Base-by-base conservation (phyloP, 2,797 vertebrate genomes). In the Chelon labrosus region DNA sequence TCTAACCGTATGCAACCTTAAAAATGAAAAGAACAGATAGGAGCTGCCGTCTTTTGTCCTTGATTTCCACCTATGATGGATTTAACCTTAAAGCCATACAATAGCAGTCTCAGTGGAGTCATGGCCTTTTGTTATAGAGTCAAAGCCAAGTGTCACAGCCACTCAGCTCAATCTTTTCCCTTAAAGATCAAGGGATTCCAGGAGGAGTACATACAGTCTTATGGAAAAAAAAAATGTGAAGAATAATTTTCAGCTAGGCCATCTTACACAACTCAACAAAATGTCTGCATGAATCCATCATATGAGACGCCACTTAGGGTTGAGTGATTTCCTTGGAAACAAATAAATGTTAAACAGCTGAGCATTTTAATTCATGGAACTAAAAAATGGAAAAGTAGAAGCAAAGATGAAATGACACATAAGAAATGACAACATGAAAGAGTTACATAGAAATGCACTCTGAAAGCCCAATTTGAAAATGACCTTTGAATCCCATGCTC, bases 41-140 rank as follows among this genome's bases (percentile, higher is more conserved):
- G n/a, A 62, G 55, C 68, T 80, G 37, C 56, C 59, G 25, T 58
- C 49, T 66, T 27, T 74, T 77, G 25, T 73, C 55, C 51, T 75
- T 50, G 16, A 63, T 55, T 77, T 51, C 44, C 31, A 52, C 22
- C 62, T 46, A 54, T 67, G 74, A 85, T 68, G 50, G 66, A 79
- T 75, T 79, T 61, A 78, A 79, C 79, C 79, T 82, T 72, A 53
- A 35, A 85, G 70, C 50, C 47, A 38, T 44, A 79, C 62, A 83
- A 77, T 73, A 72, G 71, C 69, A 77, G 59, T 75, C 80, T 73
- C 73, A n/a, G 25, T 19, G 56, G 80, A 70, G 73, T 75, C 76
- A 9, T 68, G 83, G 79, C 79, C 80, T 85, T 89, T 87, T 81
- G 49, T 73, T 72, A 70, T 42, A 44, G 39, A 76, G 72, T 85